Conservation (phyloP, 2,888 invertebrate genomes). For the Dimorphilus gyrociliatus region DNA sequence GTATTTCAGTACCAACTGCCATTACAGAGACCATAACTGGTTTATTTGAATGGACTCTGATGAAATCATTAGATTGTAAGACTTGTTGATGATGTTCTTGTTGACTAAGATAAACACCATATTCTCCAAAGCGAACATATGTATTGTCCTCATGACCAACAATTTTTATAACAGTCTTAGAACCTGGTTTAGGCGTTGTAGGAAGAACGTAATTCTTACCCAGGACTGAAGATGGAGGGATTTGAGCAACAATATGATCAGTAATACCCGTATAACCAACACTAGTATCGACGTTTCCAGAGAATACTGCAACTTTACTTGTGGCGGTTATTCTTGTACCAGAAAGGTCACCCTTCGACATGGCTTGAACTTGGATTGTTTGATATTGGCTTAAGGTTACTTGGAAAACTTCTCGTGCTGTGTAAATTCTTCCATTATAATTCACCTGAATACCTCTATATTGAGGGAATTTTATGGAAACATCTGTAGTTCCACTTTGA, state of each 20-base stretch:
- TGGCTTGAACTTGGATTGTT: constrained; percentile 2
- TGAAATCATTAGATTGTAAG: not conserved
- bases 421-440: constrained; percentile 1
- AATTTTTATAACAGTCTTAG: not conserved
- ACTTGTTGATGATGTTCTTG: constrained; percentile 1
- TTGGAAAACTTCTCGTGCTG: not conserved
- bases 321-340: not conserved
- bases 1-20: not conserved
- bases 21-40: constrained; percentile 2
- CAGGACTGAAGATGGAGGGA: not conserved
- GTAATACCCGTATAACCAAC: not conserved
- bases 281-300: constrained; percentile 1
- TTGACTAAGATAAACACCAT: not conserved
- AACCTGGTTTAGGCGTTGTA: not conserved
- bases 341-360: constrained; percentile 1
- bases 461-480: constrained; percentile 1
- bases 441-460: not conserved
- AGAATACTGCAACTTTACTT: constrained; percentile 2
- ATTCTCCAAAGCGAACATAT: not conserved
- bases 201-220: constrained; percentile 4
- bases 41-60: not conserved
- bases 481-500: no score
- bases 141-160: not conserved
- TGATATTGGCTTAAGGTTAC: constrained; percentile 1
- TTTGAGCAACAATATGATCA: constrained; percentile 1